These are phyloP conservation scores for Aethes cnicana DNA, from an alignment of 2,888 invertebrate genomes.

Conservation along the genomic window DNA sequence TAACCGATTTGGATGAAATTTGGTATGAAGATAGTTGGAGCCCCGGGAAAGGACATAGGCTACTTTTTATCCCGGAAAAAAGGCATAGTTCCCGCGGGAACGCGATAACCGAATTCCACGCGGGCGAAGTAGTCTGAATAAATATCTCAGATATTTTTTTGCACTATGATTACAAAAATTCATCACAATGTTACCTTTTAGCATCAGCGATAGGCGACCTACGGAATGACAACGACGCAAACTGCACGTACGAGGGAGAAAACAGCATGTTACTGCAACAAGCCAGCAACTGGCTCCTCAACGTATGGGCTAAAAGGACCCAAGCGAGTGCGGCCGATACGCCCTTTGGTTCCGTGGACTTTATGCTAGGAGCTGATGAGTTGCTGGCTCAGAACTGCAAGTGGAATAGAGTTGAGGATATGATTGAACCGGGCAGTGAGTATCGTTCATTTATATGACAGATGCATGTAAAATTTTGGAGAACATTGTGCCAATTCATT, in stretches of 20 bases:
- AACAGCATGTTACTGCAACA: constrained; percentile 94
- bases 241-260: constrained; percentile 95
- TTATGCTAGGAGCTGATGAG: constrained; percentile 80
- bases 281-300: constrained; percentile 92
- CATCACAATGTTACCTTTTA: too few relatives aligned
- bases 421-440: constrained; percentile 80
- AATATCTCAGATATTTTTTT: too few relatives aligned
- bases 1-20: too few relatives aligned
- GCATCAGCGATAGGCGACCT: constrained; percentile 88
- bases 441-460: constrained; percentile 25
- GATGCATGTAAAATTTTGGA: too few relatives aligned
- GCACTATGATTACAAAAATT: too few relatives aligned
- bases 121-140: too few relatives aligned
- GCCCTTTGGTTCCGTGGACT: constrained; percentile 86
- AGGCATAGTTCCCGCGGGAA: too few relatives aligned
- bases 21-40: too few relatives aligned
- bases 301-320: constrained; percentile 76
- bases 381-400: constrained; percentile 81
- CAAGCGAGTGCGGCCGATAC: constrained; percentile 68
- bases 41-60: too few relatives aligned
- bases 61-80: too few relatives aligned
- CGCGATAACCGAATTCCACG: too few relatives aligned
- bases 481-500: too few relatives aligned
- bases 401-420: constrained; percentile 70
- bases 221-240: constrained; percentile 91